Conservation (phyloP, 2,797 vertebrate species). For the Coreius guichenoti region DNA sequence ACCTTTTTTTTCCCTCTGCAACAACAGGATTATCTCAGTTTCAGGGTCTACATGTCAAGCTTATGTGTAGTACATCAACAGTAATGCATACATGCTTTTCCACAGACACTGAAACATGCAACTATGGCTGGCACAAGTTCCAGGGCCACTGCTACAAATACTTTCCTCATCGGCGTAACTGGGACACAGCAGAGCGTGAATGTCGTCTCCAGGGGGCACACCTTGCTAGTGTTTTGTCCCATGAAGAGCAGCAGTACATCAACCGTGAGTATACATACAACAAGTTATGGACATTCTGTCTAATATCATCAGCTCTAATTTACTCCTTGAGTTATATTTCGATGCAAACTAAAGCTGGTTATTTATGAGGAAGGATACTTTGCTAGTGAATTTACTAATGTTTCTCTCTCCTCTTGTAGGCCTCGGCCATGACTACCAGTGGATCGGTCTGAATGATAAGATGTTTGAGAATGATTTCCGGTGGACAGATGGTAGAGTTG, state of each 20-base stretch:
- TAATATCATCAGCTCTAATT: conserved; percentile 1
- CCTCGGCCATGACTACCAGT: conserved; percentile 97
- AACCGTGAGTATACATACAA: conserved; percentile 84
- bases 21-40: neutral
- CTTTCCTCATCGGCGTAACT: conserved; percentile 89
- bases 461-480: conserved; percentile 98
- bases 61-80: neutral
- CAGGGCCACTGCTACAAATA: conserved; percentile 98
- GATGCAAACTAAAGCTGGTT: neutral
- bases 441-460: conserved; percentile 99
- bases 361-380: neutral
- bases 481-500: conserved; percentile 90
- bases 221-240: conserved; percentile 89
- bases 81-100: neutral
- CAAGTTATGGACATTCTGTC: neutral
- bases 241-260: conserved; percentile 93
- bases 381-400: conserved; percentile 62
- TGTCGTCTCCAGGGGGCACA: conserved; percentile 95
- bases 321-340: neutral
- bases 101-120: conserved; percentile 92
- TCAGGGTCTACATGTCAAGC: neutral
- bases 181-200: conserved; percentile 95
- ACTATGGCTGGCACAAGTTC: conserved; percentile 98
- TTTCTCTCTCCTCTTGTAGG: conserved; percentile 74
- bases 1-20: neutral